Evolutionary conservation across 2,797 vertebrate genomes (phyloP).

Genomic region (Sphenopsis melanotis): DNA sequence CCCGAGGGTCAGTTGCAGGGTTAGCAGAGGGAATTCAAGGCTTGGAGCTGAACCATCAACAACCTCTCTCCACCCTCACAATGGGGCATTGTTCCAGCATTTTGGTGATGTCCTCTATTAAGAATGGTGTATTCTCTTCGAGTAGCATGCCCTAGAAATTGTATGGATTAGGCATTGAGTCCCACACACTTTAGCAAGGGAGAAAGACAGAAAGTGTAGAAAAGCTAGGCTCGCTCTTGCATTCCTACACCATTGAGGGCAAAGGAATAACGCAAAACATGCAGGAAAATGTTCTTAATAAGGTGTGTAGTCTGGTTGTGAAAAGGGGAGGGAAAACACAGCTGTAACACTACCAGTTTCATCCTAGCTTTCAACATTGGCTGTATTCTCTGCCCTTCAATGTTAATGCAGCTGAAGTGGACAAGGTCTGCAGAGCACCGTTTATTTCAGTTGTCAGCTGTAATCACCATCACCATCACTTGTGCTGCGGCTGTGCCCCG

Average conservation of each 20-base stretch:
- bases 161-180: background rate
- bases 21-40: constrained; percentile 20
- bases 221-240: background rate
- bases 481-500: background rate
- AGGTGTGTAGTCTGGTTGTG: background rate
- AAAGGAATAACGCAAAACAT: background rate
- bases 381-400: background rate
- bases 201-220: background rate
- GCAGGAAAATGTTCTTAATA: constrained; percentile 5
- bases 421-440: background rate
- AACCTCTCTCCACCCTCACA: constrained; percentile 4
- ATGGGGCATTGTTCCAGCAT: constrained; percentile 22
- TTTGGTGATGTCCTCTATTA: constrained; percentile 10
- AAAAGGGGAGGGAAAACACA: background rate
- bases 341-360: background rate
- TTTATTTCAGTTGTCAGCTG: constrained; percentile 30
- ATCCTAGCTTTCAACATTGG: background rate
- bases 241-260: background rate
- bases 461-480: background rate
- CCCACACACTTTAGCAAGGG: background rate
- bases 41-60: background rate
- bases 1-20: background rate
- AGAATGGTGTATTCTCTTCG: constrained; percentile 29
- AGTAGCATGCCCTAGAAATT: background rate
- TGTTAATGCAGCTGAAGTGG: background rate